phyloP scores from a whole-genome alignment of 2,113 vertebrate species.

The Poecilia latipinna region DNA sequence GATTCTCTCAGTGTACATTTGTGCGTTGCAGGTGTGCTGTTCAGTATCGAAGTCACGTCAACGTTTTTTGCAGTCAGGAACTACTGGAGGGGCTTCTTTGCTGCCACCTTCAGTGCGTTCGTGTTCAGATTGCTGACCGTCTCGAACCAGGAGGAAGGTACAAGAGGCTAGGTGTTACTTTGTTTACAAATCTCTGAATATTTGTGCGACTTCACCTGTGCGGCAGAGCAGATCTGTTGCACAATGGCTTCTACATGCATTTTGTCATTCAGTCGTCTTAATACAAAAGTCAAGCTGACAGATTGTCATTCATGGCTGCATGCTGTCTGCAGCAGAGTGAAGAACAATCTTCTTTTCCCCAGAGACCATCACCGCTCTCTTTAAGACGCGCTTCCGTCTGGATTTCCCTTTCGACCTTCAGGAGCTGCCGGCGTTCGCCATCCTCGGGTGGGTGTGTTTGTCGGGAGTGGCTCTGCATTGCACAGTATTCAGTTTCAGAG shows the following conservation, averaged over 20 bases:
- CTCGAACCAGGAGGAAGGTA: constrained; percentile 98
- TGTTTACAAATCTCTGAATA: background rate
- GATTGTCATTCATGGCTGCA: background rate
- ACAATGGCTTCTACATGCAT: background rate
- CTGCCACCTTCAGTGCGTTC: constrained; percentile 97
- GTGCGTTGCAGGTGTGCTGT: constrained; percentile 87
- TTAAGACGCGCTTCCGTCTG: constrained; percentile 98
- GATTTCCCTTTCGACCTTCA: constrained; percentile 99
- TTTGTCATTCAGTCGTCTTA: background rate
- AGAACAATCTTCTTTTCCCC: constrained; percentile 41
- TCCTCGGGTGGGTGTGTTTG: constrained; percentile 88
- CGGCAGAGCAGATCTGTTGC: background rate
- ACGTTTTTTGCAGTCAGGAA: constrained; percentile 98
- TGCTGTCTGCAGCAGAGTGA: constrained; percentile 12
- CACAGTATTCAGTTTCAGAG: background rate
- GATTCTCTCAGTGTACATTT: constrained; percentile 17
- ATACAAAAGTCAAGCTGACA: background rate
- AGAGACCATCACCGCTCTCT: constrained; percentile 98
- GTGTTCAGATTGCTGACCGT: constrained; percentile 97
- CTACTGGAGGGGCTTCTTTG: constrained; percentile 99
- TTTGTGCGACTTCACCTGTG: background rate
- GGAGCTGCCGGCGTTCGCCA: constrained; percentile 95
- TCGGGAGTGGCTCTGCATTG: constrained; percentile 1
- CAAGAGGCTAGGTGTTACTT: background rate
- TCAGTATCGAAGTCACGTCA: constrained; percentile 98